Evolutionary conservation across 92 coral and sea anemone species (phyloP).

Genomic region (Zoanthus gigantus): DNA sequence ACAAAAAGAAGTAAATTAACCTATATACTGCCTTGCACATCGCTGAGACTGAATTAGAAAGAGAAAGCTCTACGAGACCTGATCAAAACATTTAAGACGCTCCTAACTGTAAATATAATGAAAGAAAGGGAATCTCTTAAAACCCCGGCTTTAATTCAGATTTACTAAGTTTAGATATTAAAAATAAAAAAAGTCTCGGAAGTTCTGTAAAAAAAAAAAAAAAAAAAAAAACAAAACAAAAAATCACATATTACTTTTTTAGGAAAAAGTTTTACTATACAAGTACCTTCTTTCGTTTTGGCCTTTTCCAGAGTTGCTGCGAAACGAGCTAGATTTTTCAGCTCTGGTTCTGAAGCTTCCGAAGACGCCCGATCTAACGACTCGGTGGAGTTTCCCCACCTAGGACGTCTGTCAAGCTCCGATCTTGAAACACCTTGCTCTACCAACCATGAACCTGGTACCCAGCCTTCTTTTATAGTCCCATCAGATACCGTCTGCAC

Average conservation of each 20-base stretch:
- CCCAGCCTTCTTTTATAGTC: slow-evolving; percentile 85
- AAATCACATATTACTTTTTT: no score
- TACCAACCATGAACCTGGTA: slow-evolving; percentile 86
- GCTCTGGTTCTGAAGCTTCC: slow-evolving; percentile 91
- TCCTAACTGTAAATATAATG: no score
- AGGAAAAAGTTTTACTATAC: neutral
- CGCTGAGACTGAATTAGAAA: no score
- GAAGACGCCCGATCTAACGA: slow-evolving; percentile 70
- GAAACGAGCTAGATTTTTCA: slow-evolving; percentile 58
- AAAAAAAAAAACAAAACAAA: no score
- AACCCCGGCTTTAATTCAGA: no score
- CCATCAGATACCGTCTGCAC: slow-evolving; percentile 83
- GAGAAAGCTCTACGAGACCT: no score
- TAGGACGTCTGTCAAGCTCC: slow-evolving; percentile 47
- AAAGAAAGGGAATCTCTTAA: no score
- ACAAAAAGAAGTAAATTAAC: no score
- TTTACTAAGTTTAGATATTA: no score
- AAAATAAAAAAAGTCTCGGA: neutral
- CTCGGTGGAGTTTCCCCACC: slow-evolving; percentile 62
- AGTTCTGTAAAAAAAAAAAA: neutral
- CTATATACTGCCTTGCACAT: no score
- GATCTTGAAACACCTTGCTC: slow-evolving; percentile 66
- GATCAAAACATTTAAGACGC: no score
- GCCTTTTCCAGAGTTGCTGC: slow-evolving; percentile 17
- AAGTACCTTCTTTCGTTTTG: slow-evolving; percentile 27